These are phyloP conservation scores for Grammomys surdaster DNA, from an alignment of 2,113 vertebrate species.

Conservation along the genomic window DNA sequence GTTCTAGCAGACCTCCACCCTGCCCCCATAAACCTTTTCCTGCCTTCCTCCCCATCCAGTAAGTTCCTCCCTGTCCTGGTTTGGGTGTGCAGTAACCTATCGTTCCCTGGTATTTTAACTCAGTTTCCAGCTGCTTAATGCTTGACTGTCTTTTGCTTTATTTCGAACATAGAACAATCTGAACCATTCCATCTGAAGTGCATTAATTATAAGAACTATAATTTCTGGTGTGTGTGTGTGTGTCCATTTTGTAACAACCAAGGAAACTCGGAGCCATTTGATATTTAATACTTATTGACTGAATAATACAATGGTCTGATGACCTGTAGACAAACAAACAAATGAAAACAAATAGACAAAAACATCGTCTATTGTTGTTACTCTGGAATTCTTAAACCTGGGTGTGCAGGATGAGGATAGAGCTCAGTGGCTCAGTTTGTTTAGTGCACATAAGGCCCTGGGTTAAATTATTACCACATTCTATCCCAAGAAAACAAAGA, in stretches of 20 bases:
- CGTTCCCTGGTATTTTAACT: background rate
- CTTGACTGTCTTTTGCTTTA: background rate
- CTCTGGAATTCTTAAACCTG: background rate
- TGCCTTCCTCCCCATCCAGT: background rate
- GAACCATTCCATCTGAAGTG: slow-evolving; percentile 6
- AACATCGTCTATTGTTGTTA: background rate
- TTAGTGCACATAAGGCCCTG: background rate
- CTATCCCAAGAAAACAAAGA: background rate
- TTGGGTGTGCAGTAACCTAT: background rate
- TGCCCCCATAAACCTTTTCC: background rate
- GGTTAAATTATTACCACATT: background rate
- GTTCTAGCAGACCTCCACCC: background rate
- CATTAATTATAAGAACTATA: background rate
- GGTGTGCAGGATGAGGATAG: background rate
- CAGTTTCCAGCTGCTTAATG: background rate
- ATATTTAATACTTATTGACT: background rate
- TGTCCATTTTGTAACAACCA: background rate
- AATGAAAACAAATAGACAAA: background rate
- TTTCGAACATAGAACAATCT: background rate
- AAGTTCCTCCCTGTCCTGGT: background rate
- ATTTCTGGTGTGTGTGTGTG: background rate
- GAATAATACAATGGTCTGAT: background rate
- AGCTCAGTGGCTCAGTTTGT: background rate
- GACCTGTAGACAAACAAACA: background rate
- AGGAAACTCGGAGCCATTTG: background rate